These are phyloP conservation scores for Halesus radiatus DNA, from an alignment of 1,140 invertebrate genomes.

Conservation along the genomic window DNA sequence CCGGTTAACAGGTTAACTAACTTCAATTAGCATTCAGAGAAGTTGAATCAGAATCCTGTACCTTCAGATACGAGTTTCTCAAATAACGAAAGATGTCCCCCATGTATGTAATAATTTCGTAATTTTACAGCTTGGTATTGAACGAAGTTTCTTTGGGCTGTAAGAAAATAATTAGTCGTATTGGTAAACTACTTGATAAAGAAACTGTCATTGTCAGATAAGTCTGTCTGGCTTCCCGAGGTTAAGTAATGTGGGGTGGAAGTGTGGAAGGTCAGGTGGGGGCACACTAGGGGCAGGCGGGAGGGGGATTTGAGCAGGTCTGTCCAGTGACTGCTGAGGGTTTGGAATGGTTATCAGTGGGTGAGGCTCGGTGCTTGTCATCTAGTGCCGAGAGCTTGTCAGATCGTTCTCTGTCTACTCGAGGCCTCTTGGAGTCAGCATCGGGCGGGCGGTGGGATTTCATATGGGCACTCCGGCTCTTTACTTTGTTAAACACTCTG, in stretches of 20 bases:
- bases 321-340: conserved; percentile 57
- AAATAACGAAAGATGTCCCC: too few species aligned
- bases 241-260: conserved; percentile 13
- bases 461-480: conserved; percentile 98
- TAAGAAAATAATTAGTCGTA: too few species aligned
- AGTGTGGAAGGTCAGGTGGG: too few species aligned
- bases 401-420: conserved; percentile 68
- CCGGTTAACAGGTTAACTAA: too few species aligned
- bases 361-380: conserved; percentile 63
- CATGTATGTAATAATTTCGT: too few species aligned
- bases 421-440: conserved; percentile 72
- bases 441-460: conserved; percentile 92
- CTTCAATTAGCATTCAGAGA: too few species aligned
- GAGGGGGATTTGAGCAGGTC: conserved; percentile 54
- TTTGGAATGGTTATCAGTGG: conserved; percentile 65
- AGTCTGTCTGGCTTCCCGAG: background rate
- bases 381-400: conserved; percentile 69
- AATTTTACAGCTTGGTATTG: too few species aligned
- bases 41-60: too few species aligned
- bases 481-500: conserved; percentile 97
- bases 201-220: too few species aligned
- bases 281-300: conserved; percentile 15
- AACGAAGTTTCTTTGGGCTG: too few species aligned
- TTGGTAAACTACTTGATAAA: too few species aligned
- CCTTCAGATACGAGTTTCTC: too few species aligned